A percentile compares a stretch with the other conserved stretches of the same genome.
These are phyloP conservation scores for Araneus ventricosus DNA, from an alignment of 1,140 invertebrate genomes.

Conservation along the genomic window DNA sequence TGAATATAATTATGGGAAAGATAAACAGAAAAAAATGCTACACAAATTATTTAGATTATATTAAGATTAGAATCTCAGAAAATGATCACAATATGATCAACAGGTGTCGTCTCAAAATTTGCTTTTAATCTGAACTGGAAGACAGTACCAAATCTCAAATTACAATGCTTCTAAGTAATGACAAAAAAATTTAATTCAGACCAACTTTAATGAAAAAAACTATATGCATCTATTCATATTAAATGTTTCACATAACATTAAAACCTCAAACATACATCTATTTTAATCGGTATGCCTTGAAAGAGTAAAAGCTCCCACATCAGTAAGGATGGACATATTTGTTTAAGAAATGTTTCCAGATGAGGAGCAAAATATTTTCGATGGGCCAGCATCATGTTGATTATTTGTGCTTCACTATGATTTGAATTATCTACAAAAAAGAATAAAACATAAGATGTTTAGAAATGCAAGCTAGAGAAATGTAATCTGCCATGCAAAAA, in stretches of 20 bases:
- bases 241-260: background rate
- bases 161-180: no score
- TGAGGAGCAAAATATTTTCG: constrained; percentile 46
- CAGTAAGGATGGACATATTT: constrained; percentile 43
- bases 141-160: no score
- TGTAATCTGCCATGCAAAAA: background rate
- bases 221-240: background rate
- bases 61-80: no score
- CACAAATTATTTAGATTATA: no score
- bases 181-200: no score
- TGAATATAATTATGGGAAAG: no score
- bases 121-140: no score
- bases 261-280: background rate
- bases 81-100: no score
- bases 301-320: constrained; percentile 60
- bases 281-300: constrained; percentile 40
- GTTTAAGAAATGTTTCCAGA: constrained; percentile 37
- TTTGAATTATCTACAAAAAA: constrained; percentile 34
- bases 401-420: background rate
- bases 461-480: no score
- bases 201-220: no score
- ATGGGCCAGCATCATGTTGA: constrained; percentile 26
- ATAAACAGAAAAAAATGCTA: no score
- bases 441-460: background rate
- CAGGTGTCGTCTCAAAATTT: no score